A percentile compares a stretch with the other conserved stretches of the same genome.
These are phyloP conservation scores for Macroramphosus scolopax DNA, from an alignment of 2,797 vertebrate genomes.

Conservation along the genomic window DNA sequence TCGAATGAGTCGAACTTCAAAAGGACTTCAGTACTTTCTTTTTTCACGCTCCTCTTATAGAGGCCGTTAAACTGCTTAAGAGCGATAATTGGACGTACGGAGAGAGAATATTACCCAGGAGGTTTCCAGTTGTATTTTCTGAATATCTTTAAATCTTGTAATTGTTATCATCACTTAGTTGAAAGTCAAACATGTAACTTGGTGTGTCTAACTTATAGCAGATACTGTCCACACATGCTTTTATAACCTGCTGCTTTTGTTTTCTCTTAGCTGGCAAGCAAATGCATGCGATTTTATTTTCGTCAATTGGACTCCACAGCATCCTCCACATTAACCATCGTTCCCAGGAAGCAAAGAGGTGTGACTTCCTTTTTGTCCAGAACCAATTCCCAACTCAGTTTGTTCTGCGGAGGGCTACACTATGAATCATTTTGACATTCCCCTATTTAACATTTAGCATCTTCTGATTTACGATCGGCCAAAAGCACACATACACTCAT, in stretches of 20 bases:
- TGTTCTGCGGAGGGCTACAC: constrained; percentile 1
- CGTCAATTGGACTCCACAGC: no score
- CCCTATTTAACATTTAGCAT: no score
- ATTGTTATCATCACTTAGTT: neutral
- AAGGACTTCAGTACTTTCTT: constrained; percentile 7
- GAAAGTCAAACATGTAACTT: neutral
- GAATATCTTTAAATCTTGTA: neutral
- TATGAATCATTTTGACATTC: no score
- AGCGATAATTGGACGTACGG: constrained; percentile 1
- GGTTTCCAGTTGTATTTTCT: neutral
- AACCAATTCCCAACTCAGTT: constrained; percentile 34
- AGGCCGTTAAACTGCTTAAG: constrained; percentile 12
- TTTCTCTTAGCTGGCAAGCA: no score
- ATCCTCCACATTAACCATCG: no score
- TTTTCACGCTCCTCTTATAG: constrained; percentile 5
- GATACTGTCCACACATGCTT: no score
- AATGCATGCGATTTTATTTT: no score
- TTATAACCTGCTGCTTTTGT: no score
- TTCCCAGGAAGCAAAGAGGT: constrained; percentile 10
- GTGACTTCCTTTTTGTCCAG: constrained; percentile 31
- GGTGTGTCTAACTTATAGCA: no score
- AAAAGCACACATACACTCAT: neutral
- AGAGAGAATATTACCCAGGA: constrained; percentile 6
- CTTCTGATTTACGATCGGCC: constrained; percentile 7
- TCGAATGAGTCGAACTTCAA: constrained; percentile 14